These are phyloP conservation scores for Siniperca obscura DNA, from an alignment of 2,797 vertebrate species.

Conservation along the genomic window DNA sequence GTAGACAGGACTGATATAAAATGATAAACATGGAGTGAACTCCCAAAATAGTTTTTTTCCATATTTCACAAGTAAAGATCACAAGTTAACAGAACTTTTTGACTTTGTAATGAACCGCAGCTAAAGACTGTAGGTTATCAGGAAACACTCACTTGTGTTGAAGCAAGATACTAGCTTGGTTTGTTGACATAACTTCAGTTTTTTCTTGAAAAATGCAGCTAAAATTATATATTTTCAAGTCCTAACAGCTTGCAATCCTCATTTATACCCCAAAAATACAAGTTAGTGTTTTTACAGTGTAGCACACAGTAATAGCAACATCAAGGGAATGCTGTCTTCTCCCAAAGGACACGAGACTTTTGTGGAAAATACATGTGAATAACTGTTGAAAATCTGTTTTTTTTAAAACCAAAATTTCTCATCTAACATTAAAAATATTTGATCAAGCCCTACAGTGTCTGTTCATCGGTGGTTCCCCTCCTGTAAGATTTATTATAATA, in stretches of 20 bases:
- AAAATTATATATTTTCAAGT: not conserved
- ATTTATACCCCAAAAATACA: not conserved
- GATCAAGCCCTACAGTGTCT: not conserved
- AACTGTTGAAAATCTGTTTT: not conserved
- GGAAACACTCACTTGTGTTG: not conserved
- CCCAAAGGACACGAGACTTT: slow-evolving; percentile 4
- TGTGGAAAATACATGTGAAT: slow-evolving; percentile 22
- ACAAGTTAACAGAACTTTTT: not conserved
- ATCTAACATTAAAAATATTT: slow-evolving; percentile 1
- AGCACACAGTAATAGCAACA: slow-evolving; percentile 1
- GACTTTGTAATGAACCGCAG: not conserved
- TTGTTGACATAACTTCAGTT: not conserved
- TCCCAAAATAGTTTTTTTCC: not conserved
- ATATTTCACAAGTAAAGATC: not conserved
- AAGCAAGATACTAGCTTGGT: not conserved
- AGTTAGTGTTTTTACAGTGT: not conserved
- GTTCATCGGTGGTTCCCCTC: slow-evolving; percentile 1
- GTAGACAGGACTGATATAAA: not conserved
- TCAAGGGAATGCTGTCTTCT: slow-evolving; percentile 11
- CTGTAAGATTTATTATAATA: slow-evolving; percentile 44
- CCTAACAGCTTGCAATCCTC: not conserved
- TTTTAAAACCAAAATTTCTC: not conserved
- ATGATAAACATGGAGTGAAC: not conserved
- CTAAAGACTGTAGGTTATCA: not conserved
- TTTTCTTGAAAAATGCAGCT: not conserved